Base-by-base conservation (phyloP, 2,113 vertebrate species). In the Oncorhynchus masou region DNA sequence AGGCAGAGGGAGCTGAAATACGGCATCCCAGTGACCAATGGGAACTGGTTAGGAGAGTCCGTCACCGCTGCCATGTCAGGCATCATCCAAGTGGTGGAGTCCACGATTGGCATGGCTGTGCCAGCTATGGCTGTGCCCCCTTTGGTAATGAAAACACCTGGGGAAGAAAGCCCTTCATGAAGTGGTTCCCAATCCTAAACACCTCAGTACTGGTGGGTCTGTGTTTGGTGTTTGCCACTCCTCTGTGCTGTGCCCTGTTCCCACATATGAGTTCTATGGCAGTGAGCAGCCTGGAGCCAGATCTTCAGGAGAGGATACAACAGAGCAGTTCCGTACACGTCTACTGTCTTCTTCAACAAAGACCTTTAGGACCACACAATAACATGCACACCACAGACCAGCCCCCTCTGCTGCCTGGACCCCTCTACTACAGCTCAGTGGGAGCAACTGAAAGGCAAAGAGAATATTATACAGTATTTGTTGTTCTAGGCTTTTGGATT, bases 71-170 rank as follows among this genome's bases (percentile, higher is more conserved):
- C 97, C 79, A 93, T 94, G 80, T 95, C 97, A 85, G 97, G 97
- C 76, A 99, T 99, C 49, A 85, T 92, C 64, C 98, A 99, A 85
- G 97, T 99, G 90, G 96, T 99, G 81, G 93, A 98, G 84, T 99
- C 98, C 0, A 95, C 96, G 80, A 97, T 99, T 0, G 95, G 97
- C 87, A 99, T 99, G 98, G 96, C 97, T 1, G 94, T 93, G 16
- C 98, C 98, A 0, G 97, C 96, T 60, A 98, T 99, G 98, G 97
- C 96, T 64, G 96, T 99, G 68, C 96, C 97, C 0, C 97, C 97
- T 0, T 91, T 99, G 71, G 97, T 99, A 84, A 99, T 99, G 97
- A 93, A 98, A 0, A 65, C 89, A 31, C 0, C 86, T 99, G 85
- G 98, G 99, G 91, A 97, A 97, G 89, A 97, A 91, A 91, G 96